Evolutionary conservation across 2,797 vertebrate species (phyloP), one percentile per base, ranked within the genome.

Genomic region (Saxicola maurus): DNA sequence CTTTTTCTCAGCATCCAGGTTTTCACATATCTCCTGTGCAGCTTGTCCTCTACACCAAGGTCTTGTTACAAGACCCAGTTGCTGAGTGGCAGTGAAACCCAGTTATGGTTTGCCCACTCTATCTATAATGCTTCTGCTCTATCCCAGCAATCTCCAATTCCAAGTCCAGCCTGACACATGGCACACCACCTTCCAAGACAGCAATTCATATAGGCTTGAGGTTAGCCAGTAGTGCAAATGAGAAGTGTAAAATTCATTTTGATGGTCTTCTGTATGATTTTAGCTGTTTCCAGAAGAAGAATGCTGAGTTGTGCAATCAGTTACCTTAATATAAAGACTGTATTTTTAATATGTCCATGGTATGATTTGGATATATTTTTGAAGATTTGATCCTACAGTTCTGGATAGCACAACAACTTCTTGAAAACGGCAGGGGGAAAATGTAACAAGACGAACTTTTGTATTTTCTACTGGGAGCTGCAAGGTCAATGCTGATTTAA

Each of bases 401-500:
- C 64, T 65, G 42, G 35, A 78, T 24, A 74, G 20, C 55, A 72
- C 10, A 62, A 71, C 13, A 48, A 55, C 76, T 55, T 82, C 38
- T 62, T 82, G 52, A 62, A 79, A 92, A 74, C 40, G 69, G 38
- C 49, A 53, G 12, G n/a, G 25, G 6, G 31, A 67, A 80, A 85
- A 67, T 45, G 33, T 30, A 43, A 79, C 69, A 78, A 65, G 84
- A 49, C 0, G 0, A 87, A 90, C 56, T 81, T 74, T 14, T 25
- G 24, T 53, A 17, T 91, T 93, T 83, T 80, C 86, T 64, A 28
- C 46, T 78, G 80, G 72, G 64, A 94, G 25, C 72, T 86, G 33
- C 92, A 96, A 95, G 91, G 93, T 95, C 87, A 90, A 10, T 40
- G 49, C 77, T 66, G 82, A 93, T 76, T 95, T 94, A 92, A 96